A percentile compares a stretch with the other conserved stretches of the same genome.
Evolutionary conservation across 37 sponge, comb jelly and placozoan genomes (phyloP).

Genomic region (Theonella swinhoei): DNA sequence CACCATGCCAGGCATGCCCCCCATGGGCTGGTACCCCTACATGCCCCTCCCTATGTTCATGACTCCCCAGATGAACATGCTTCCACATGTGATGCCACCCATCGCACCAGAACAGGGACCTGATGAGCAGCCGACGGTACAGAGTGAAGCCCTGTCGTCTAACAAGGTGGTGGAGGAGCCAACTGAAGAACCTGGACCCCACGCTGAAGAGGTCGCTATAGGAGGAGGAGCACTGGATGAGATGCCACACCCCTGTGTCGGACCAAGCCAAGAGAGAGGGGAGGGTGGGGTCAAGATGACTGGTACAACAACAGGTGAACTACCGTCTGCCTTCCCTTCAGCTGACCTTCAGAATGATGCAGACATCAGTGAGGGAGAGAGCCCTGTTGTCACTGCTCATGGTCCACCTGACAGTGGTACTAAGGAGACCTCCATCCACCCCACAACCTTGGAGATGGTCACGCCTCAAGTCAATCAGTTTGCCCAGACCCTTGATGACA

Average conservation of each 20-base stretch:
- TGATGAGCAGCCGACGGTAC: neutral
- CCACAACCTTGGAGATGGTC: neutral
- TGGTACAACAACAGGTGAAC: neutral
- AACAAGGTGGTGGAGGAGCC: neutral
- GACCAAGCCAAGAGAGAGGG: neutral
- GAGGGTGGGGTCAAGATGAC: neutral
- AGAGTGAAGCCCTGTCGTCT: neutral
- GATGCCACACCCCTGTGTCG: no score
- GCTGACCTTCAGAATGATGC: neutral
- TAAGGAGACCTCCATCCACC: neutral
- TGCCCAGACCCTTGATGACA: neutral
- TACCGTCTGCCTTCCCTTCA: neutral
- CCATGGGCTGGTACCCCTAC: neutral
- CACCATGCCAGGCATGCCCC: conserved; percentile 9
- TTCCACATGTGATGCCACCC: neutral
- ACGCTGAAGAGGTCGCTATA: no score
- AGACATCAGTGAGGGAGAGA: neutral
- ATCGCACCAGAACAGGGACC: neutral
- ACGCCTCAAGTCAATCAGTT: neutral
- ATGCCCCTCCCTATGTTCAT: neutral
- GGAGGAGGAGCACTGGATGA: neutral
- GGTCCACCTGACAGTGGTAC: no score
- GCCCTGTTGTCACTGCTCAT: neutral
- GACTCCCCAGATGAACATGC: neutral
- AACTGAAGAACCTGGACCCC: no score